These are phyloP conservation scores for Rhabdomys pumilio DNA, from an alignment of 2,797 vertebrate genomes.

Conservation along the genomic window DNA sequence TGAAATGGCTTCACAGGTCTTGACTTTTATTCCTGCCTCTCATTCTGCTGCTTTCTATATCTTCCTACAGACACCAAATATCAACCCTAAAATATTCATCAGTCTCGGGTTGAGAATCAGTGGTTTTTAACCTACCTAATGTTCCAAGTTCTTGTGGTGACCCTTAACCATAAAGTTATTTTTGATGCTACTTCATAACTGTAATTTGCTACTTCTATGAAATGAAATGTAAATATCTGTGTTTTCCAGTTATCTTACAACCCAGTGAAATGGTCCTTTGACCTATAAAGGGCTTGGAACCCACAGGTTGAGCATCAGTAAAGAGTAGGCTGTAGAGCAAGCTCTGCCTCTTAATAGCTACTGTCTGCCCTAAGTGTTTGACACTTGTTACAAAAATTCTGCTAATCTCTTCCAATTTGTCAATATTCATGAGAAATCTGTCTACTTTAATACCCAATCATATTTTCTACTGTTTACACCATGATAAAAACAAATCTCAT, in stretches of 20 bases:
- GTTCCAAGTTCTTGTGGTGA: background rate
- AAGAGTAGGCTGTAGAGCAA: background rate
- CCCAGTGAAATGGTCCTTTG: background rate
- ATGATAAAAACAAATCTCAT: background rate
- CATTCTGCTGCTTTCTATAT: background rate
- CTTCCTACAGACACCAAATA: background rate
- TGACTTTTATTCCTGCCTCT: background rate
- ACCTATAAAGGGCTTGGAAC: background rate
- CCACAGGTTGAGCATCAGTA: background rate
- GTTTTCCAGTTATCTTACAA: background rate
- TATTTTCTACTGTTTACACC: background rate
- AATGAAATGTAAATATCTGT: background rate
- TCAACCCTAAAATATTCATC: slow-evolving; percentile 15
- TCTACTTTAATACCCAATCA: background rate
- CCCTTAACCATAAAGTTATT: background rate
- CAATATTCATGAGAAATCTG: background rate
- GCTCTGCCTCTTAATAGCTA: background rate
- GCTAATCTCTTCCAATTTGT: background rate
- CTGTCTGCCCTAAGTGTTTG: background rate
- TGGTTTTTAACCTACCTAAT: background rate
- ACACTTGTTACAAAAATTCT: background rate
- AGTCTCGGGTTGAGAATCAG: background rate
- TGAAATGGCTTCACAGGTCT: slow-evolving; percentile 10
- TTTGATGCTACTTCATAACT: background rate
- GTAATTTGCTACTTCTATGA: background rate